Evolutionary conservation across 2,888 invertebrate genomes (phyloP).

Genomic region (Trissonchulus sp.): DNA sequence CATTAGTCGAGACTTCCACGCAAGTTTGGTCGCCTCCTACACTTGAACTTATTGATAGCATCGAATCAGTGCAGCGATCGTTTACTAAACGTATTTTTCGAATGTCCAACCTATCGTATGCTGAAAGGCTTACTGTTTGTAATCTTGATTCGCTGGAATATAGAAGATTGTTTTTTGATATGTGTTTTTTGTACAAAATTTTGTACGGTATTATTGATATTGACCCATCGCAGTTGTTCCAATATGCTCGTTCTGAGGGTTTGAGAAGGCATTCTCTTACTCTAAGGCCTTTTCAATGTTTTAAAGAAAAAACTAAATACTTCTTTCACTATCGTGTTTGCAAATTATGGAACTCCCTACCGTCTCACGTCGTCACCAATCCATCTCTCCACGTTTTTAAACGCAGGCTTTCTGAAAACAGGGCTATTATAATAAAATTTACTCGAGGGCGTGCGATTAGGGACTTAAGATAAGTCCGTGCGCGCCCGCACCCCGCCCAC

Average conservation of each 20-base stretch:
- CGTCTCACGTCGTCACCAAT: too few relatives aligned
- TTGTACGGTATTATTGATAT: background rate
- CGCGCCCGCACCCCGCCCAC: too few relatives aligned
- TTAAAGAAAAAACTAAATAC: background rate
- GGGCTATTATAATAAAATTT: too few relatives aligned
- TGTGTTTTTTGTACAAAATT: background rate
- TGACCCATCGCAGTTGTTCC: background rate
- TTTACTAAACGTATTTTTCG: constrained; percentile 3
- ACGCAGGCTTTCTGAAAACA: too few relatives aligned
- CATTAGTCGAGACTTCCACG: too few relatives aligned
- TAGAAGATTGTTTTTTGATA: background rate
- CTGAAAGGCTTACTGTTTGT: too few relatives aligned
- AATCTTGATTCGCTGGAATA: constrained; percentile 3
- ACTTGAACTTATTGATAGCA: background rate
- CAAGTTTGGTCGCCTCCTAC: constrained; percentile 5
- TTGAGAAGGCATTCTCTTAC: background rate
- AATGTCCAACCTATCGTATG: background rate
- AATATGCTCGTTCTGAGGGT: background rate
- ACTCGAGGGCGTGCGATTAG: too few relatives aligned
- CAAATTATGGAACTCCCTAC: background rate
- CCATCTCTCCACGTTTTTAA: too few relatives aligned
- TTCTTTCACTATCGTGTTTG: background rate
- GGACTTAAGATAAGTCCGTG: too few relatives aligned
- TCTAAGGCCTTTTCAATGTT: background rate
- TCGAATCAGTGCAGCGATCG: constrained; percentile 1